Evolutionary conservation across 2,888 invertebrate genomes (phyloP).

Genomic region (Hoplodrina blanda): DNA sequence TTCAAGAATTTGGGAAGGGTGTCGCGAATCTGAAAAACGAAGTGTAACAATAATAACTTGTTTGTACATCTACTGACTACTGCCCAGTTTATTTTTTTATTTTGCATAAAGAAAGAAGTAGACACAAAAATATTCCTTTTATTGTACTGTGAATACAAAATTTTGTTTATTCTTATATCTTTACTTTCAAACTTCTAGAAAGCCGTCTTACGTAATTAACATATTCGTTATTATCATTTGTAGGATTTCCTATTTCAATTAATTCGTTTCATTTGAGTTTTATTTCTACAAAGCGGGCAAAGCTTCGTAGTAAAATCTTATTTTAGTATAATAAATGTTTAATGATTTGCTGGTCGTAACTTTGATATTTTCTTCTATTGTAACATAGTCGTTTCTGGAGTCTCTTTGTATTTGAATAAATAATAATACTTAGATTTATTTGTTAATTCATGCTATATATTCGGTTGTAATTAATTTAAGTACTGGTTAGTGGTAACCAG

Average conservation of each 20-base stretch:
- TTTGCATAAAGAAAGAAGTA: constrained; percentile 5
- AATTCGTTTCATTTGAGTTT: constrained; percentile 37
- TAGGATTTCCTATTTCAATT: constrained; percentile 28
- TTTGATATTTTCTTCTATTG: constrained; percentile 48
- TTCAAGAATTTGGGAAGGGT: constrained; percentile 47
- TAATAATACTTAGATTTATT: constrained; percentile 6
- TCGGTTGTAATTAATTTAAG: neutral
- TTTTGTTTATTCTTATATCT: neutral
- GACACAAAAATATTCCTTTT: constrained; percentile 10
- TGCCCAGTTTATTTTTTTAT: constrained; percentile 20
- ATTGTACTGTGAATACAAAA: neutral
- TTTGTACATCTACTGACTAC: constrained; percentile 37
- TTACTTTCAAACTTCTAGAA: neutral
- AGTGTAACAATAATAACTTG: constrained; percentile 34
- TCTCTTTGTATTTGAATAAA: constrained; percentile 31
- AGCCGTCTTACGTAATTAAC: neutral
- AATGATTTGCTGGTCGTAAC: constrained; percentile 51
- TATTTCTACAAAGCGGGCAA: constrained; percentile 33
- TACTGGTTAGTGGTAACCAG: too few species aligned
- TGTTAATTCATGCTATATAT: constrained; percentile 11
- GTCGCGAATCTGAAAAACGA: constrained; percentile 45
- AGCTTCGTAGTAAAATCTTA: constrained; percentile 47
- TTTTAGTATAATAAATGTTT: constrained; percentile 56
- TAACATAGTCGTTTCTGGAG: constrained; percentile 9
- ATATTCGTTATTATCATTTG: constrained; percentile 16